These are phyloP conservation scores for Rhabdornis inornatus DNA, from an alignment of 2,113 vertebrate species.

Conservation along the genomic window DNA sequence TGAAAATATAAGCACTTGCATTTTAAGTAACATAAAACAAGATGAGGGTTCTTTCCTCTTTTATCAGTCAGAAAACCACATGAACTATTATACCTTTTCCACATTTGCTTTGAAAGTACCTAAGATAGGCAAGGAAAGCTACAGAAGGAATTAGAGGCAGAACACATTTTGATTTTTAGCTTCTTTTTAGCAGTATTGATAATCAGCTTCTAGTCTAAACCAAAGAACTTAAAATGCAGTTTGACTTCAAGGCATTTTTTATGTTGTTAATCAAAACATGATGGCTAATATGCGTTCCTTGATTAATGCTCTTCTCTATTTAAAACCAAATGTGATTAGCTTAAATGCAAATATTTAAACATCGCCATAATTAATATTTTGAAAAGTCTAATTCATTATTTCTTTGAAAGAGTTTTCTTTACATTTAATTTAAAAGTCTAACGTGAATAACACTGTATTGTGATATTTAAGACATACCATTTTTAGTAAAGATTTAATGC, in stretches of 20 bases:
- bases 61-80: slow-evolving; percentile 48
- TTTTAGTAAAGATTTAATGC: neutral
- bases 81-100: slow-evolving; percentile 7
- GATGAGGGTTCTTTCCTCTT: slow-evolving; percentile 3
- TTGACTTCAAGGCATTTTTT: slow-evolving; percentile 58
- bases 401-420: slow-evolving; percentile 16
- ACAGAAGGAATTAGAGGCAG: neutral
- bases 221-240: slow-evolving; percentile 40
- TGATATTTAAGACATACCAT: neutral
- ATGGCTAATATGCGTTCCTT: slow-evolving; percentile 33
- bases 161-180: slow-evolving; percentile 16
- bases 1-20: slow-evolving; percentile 54
- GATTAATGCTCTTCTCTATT: slow-evolving; percentile 44
- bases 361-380: slow-evolving; percentile 42
- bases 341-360: slow-evolving; percentile 63
- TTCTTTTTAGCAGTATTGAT: slow-evolving; percentile 23
- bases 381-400: neutral
- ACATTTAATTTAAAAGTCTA: neutral
- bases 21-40: slow-evolving; percentile 57
- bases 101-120: neutral
- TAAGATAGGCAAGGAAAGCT: neutral
- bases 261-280: slow-evolving; percentile 44
- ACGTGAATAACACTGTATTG: neutral
- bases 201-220: slow-evolving; percentile 37
- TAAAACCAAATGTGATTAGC: slow-evolving; percentile 57